Evolutionary conservation across 2,888 invertebrate genomes (phyloP), one percentile per base, ranked within the genome.

Genomic region (Galeruca laticollis): DNA sequence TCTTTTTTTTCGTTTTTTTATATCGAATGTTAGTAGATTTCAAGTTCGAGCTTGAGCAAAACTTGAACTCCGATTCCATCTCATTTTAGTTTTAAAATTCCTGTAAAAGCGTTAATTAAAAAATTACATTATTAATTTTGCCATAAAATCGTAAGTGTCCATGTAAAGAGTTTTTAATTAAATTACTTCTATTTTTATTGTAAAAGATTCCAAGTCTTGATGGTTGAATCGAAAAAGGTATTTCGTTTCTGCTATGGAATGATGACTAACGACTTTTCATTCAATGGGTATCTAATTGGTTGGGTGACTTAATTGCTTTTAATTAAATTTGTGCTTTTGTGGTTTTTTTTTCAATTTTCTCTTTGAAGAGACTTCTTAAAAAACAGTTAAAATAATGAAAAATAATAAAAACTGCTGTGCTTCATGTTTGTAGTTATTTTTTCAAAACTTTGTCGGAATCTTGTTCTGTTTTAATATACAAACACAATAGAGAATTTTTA

Each of bases 211-310:
- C 63, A 57, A 26, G 65, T 57, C 49, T 52, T 59, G 49, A 37
- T 37, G 18, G 43, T 31, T 43, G 31, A 64, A 56, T 56, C 31
- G 15, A 64, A 56, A 56, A 56, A 21, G 37, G 31, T 54, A 60
- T 33, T 66, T 51, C 56, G 37, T 67, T 68, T 68, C 61, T 61
- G 68, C 47, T 56, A 49, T 33, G 49, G 35, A 61, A 49, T 60
- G 68, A 68, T 68, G 68, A 68, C 68, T 68, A 68, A 68, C 43
- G 68, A 68, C 57, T 33, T 68, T 68, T 60, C 43, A 54, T 61
- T 61, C 40, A 68, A 68, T 61, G 68, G 60, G 13, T 61, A 26
- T 61, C 52, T 68, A 68, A 68, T 68, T 68, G 60, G 61, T 52
- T 61, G 56, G 61, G 61, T 68, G 47, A 68, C 68, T 60, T n/a